Conservation (phyloP, 1,140 invertebrate species). For the Hyposmocoma kahamanoa region DNA sequence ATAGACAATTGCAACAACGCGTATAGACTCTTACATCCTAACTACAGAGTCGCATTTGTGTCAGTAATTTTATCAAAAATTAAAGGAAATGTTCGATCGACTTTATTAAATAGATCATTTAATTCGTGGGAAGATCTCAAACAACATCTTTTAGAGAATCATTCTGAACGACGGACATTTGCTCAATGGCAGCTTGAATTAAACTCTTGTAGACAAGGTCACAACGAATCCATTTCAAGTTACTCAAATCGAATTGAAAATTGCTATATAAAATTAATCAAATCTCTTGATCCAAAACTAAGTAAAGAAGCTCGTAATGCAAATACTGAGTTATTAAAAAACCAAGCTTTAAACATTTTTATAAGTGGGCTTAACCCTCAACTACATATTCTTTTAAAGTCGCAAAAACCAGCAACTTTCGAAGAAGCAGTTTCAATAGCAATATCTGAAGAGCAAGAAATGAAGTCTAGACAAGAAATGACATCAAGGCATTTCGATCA, state of each 20-base stretch:
- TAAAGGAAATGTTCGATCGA: constrained; percentile 21
- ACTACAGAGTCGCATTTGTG: constrained; percentile 12
- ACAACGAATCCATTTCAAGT: constrained; percentile 20
- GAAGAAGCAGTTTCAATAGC: constrained; percentile 24
- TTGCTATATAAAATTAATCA: constrained; percentile 26
- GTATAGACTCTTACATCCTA: not conserved
- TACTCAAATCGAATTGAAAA: constrained; percentile 27
- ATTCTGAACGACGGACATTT: constrained; percentile 26
- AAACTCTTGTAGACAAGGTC: constrained; percentile 26
- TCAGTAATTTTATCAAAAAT: constrained; percentile 21
- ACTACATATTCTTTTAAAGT: constrained; percentile 9
- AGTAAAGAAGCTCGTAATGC: constrained; percentile 18
- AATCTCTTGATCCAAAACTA: constrained; percentile 20
- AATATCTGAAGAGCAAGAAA: constrained; percentile 22
- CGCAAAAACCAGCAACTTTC: constrained; percentile 17
- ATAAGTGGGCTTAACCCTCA: constrained; percentile 22
- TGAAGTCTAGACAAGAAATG: constrained; percentile 26
- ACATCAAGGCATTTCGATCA: not conserved
- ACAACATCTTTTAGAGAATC: constrained; percentile 21
- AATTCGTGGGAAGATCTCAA: constrained; percentile 18
- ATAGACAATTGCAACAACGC: not conserved
- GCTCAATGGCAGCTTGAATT: constrained; percentile 30
- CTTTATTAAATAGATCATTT: constrained; percentile 24
- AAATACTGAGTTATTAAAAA: constrained; percentile 22
- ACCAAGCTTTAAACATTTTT: constrained; percentile 25